Conservation (phyloP, 2,888 invertebrate genomes). For the Dusona sp. region DNA sequence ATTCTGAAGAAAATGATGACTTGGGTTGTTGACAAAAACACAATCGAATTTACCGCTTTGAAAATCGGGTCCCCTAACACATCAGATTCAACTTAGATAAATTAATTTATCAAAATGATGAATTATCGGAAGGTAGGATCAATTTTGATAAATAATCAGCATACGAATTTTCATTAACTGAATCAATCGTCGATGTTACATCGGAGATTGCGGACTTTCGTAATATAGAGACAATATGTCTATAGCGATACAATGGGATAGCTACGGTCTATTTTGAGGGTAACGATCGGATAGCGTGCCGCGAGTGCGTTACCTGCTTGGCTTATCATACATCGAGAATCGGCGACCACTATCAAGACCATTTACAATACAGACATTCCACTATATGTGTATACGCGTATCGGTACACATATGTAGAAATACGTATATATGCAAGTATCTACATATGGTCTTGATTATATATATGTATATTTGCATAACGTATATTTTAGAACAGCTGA, state of each 20-base stretch:
- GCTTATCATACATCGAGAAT: constrained; percentile 59
- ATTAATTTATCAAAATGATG: not conserved
- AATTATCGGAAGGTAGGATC: not conserved
- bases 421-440: not conserved
- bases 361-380: not conserved
- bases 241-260: not conserved
- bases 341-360: constrained; percentile 44
- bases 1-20: not conserved
- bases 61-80: not conserved
- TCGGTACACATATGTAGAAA: not conserved
- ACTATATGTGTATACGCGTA: not conserved
- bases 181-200: constrained; percentile 40
- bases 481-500: not conserved
- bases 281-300: constrained; percentile 71
- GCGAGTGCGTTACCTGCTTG: constrained; percentile 54
- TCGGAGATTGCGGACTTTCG: constrained; percentile 12
- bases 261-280: constrained; percentile 60
- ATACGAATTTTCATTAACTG: constrained; percentile 34
- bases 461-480: not conserved
- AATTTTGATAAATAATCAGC: not conserved
- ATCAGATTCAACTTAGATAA: not conserved
- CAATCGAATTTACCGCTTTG: not conserved
- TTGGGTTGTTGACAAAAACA: not conserved
- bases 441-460: not conserved
- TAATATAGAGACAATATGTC: not conserved